Conservation (phyloP, 2,113 vertebrate species). For the Orcinus orca region DNA sequence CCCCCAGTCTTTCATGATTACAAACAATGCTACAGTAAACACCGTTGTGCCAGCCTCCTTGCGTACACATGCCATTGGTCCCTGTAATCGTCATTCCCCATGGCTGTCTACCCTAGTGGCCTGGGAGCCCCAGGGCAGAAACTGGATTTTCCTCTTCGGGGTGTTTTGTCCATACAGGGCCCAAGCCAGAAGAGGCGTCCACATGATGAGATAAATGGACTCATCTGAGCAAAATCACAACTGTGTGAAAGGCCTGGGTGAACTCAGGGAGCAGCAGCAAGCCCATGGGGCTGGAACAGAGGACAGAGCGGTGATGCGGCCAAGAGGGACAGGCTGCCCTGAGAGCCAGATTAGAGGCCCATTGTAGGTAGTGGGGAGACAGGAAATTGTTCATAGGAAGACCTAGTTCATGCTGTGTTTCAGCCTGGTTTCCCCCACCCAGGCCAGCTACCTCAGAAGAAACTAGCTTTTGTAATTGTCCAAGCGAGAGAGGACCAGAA, state of each 20-base stretch:
- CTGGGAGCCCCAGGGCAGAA: background rate
- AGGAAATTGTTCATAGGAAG: background rate
- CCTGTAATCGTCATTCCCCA: background rate
- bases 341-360: background rate
- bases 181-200: background rate
- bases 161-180: background rate
- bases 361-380: background rate
- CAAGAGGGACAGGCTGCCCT: background rate
- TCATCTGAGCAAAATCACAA: background rate
- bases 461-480: background rate
- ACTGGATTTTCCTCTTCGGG: background rate
- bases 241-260: background rate
- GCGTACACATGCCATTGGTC: background rate
- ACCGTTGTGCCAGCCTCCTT: rapidly evolving
- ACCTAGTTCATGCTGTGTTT: background rate
- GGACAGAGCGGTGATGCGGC: too few relatives aligned
- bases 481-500: background rate
- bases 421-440: background rate
- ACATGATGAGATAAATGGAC: background rate
- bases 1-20: background rate
- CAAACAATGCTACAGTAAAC: background rate
- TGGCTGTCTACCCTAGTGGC: background rate
- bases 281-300: background rate
- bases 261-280: background rate
- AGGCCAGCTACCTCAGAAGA: background rate